phyloP scores from a whole-genome alignment of 1,140 invertebrate species.

The Branchinecta lindahli region DNA sequence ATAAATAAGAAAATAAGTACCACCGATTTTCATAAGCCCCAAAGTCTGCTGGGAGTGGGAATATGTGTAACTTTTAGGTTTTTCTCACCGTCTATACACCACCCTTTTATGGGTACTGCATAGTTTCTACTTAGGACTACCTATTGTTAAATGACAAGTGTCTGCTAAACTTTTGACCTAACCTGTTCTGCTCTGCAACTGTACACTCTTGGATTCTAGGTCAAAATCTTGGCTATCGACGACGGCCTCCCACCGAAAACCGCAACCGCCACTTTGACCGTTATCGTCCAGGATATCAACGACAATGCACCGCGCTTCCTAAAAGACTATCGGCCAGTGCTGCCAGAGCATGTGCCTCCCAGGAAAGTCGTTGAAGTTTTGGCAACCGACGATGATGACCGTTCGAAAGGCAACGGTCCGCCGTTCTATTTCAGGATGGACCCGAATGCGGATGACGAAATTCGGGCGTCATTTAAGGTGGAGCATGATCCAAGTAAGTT shows the following conservation, averaged over 20 bases:
- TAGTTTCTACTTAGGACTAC: too few relatives aligned
- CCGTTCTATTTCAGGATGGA: constrained; percentile 86
- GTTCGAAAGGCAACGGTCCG: constrained; percentile 83
- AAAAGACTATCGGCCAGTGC: constrained; percentile 77
- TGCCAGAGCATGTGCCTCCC: constrained; percentile 74
- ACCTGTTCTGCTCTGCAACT: too few relatives aligned
- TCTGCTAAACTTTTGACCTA: too few relatives aligned
- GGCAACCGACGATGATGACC: constrained; percentile 85
- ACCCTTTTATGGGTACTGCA: too few relatives aligned
- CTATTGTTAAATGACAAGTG: too few relatives aligned
- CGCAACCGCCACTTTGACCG: constrained; percentile 83
- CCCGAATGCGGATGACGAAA: constrained; percentile 77
- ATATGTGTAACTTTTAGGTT: too few relatives aligned
- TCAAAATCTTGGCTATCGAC: constrained; percentile 88
- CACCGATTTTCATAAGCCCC: too few relatives aligned
- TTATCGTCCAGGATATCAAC: constrained; percentile 91
- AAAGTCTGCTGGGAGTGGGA: too few relatives aligned
- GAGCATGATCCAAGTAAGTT: constrained; percentile 76
- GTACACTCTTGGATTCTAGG: constrained; percentile 29
- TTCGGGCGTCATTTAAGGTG: constrained; percentile 80
- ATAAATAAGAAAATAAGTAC: too few relatives aligned
- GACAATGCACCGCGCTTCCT: constrained; percentile 51
- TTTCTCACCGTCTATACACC: too few relatives aligned
- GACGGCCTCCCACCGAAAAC: constrained; percentile 85
- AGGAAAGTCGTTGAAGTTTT: constrained; percentile 81